Percentiles rank a stretch among this genome's conserved stretches.
Conservation (phyloP, 35 echinoderm and acorn worm genomes). For the Eucidaris tribuloides region DNA sequence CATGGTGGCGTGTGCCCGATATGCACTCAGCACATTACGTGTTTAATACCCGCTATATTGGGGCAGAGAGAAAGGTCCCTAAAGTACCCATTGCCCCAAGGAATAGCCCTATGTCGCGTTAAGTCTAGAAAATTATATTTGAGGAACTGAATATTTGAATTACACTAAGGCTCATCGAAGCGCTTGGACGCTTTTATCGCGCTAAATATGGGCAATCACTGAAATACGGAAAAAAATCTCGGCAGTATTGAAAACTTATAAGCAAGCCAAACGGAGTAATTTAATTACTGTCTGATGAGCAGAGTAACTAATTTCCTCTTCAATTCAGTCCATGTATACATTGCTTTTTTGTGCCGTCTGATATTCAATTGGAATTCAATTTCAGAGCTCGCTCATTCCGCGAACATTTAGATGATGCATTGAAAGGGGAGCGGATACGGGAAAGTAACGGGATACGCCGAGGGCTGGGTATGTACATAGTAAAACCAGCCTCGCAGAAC, state of each 20-base stretch:
- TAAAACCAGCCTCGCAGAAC: too few relatives aligned
- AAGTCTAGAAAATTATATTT: slow-evolving; percentile 2
- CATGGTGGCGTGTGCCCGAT: background rate
- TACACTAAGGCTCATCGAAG: background rate
- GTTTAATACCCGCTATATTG: background rate
- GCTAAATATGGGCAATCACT: background rate
- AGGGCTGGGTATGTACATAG: too few relatives aligned
- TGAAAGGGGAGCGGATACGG: too few relatives aligned
- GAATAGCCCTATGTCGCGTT: background rate
- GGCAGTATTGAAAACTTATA: background rate
- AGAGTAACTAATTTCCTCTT: slow-evolving; percentile 4
- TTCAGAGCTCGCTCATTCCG: too few relatives aligned
- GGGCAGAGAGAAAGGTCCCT: background rate
- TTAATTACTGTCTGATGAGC: background rate
- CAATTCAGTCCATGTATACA: background rate
- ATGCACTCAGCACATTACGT: background rate
- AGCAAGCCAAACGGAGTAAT: slow-evolving; percentile 6
- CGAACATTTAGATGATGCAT: too few relatives aligned
- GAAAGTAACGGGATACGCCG: too few relatives aligned
- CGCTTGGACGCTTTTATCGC: slow-evolving; percentile 6
- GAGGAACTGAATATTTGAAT: background rate
- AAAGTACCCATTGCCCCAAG: background rate
- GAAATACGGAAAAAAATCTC: background rate
- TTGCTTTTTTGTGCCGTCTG: background rate
- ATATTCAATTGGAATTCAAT: too few relatives aligned